phyloP scores from a whole-genome alignment of 2,113 vertebrate species.

The Anolis sagrei region DNA sequence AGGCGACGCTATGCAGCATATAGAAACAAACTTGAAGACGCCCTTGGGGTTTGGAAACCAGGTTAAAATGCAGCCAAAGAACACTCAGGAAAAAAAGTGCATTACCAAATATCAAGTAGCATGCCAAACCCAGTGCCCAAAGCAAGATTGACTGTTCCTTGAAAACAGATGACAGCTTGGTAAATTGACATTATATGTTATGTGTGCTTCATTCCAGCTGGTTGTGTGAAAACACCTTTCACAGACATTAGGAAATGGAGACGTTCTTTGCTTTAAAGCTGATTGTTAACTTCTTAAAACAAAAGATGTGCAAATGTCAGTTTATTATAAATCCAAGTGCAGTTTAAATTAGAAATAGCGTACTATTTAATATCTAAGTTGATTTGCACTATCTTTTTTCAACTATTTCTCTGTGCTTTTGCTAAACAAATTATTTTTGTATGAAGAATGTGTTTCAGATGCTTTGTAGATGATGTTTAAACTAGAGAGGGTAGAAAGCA shows the following conservation, averaged over 20 bases:
- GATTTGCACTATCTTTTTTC: constrained; percentile 73
- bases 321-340: constrained; percentile 41
- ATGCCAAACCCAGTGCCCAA: constrained; percentile 53
- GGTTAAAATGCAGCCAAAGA: constrained; percentile 70
- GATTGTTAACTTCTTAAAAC: constrained; percentile 58
- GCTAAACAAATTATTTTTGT: constrained; percentile 36
- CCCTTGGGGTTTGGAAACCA: constrained; percentile 78
- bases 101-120: constrained; percentile 56
- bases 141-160: constrained; percentile 65
- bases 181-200: constrained; percentile 56
- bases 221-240: constrained; percentile 55
- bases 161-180: constrained; percentile 56
- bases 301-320: constrained; percentile 65
- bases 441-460: constrained; percentile 55
- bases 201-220: constrained; percentile 67
- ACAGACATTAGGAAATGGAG: constrained; percentile 59
- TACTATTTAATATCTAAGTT: constrained; percentile 59
- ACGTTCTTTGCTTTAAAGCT: constrained; percentile 59
- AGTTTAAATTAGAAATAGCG: constrained; percentile 42
- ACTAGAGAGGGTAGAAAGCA: constrained; percentile 70
- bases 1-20: constrained; percentile 84
- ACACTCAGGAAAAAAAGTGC: constrained; percentile 48
- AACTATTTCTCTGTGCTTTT: constrained; percentile 64
- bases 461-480: constrained; percentile 54
- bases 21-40: constrained; percentile 88